phyloP scores from a whole-genome alignment of 2,797 vertebrate species.

The Phyllotis vaccarum region DNA sequence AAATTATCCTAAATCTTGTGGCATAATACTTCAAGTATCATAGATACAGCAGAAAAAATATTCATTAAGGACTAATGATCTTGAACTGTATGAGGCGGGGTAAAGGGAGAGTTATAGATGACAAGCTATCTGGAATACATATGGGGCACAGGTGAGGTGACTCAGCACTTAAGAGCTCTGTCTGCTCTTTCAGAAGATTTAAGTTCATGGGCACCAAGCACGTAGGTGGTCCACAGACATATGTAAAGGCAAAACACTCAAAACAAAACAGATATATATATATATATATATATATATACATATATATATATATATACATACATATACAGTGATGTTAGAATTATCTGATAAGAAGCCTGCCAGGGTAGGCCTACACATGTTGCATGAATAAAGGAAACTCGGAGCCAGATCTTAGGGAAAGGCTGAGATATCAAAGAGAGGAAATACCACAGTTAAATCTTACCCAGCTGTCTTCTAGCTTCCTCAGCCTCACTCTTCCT shows the following conservation, averaged over 20 bases:
- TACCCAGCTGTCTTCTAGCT: too few species aligned
- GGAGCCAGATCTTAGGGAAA: too few species aligned
- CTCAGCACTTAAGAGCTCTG: neutral
- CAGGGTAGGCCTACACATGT: neutral
- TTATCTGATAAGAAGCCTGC: neutral
- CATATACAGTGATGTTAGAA: neutral
- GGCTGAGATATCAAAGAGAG: too few species aligned
- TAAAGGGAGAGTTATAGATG: neutral
- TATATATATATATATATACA: neutral
- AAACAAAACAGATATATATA: neutral
- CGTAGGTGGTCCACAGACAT: neutral
- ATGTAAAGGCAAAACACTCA: neutral
- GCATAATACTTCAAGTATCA: neutral
- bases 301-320: neutral
- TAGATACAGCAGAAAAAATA: slow-evolving; percentile 34
- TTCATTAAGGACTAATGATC: neutral
- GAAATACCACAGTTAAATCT: too few species aligned
- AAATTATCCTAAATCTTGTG: neutral
- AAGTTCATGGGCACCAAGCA: neutral
- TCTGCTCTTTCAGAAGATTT: neutral
- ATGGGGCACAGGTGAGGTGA: neutral
- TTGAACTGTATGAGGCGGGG: too few species aligned
- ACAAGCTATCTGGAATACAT: neutral
- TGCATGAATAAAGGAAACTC: too few species aligned
- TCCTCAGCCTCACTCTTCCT: too few species aligned